phyloP scores from a whole-genome alignment of 2,888 invertebrate genomes.

The Aphrophora alni region DNA sequence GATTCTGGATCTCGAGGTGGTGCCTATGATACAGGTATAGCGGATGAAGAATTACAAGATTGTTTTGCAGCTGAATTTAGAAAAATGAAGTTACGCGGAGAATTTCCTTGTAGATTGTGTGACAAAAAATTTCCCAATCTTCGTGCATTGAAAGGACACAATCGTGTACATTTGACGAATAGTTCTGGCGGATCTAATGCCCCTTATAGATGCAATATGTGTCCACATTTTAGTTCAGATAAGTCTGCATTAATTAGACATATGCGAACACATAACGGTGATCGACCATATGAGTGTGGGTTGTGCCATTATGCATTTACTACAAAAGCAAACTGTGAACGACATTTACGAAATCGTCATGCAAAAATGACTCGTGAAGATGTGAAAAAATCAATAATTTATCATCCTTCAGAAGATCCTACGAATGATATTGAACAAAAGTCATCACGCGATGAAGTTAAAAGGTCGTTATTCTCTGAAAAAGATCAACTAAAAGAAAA shows the following conservation, averaged over 20 bases:
- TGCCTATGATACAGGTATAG: conserved; percentile 16
- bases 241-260: conserved; percentile 91
- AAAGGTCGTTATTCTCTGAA: conserved; percentile 43
- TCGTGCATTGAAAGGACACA: conserved; percentile 89
- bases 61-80: conserved; percentile 83
- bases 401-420: conserved; percentile 85
- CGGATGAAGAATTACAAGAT: conserved; percentile 80
- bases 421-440: conserved; percentile 69
- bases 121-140: conserved; percentile 86
- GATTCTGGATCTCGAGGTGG: conserved; percentile 58
- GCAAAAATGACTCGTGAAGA: conserved; percentile 86
- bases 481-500: conserved; percentile 6
- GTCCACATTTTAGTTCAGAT: conserved; percentile 86
- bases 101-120: conserved; percentile 91
- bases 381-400: conserved; percentile 85
- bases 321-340: conserved; percentile 96
- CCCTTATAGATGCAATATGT: conserved; percentile 93
- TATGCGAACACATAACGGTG: conserved; percentile 93
- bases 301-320: conserved; percentile 97
- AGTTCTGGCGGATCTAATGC: conserved; percentile 61
- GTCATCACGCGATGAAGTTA: conserved; percentile 40
- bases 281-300: conserved; percentile 92
- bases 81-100: conserved; percentile 88
- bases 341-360: conserved; percentile 91
- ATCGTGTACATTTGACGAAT: conserved; percentile 81